Percentiles rank a stretch among this genome's conserved stretches.
Evolutionary conservation across 2,797 vertebrate species (phyloP).

Genomic region (Sarcoramphus papa): DNA sequence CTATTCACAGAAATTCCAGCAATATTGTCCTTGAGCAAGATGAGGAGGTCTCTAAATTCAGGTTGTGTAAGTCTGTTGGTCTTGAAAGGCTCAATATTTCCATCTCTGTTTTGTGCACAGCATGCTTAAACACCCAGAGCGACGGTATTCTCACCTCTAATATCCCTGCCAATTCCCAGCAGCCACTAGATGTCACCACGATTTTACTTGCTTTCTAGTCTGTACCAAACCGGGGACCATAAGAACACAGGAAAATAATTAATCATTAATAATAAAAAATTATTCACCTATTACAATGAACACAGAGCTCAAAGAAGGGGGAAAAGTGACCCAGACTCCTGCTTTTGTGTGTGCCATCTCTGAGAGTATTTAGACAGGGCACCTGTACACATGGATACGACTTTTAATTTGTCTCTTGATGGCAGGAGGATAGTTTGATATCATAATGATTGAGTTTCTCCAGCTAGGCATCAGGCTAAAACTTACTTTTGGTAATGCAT

Average conservation of each 20-base stretch:
- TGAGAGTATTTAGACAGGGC: background rate
- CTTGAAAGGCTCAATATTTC: background rate
- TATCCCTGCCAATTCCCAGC: background rate
- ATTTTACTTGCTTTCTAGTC: background rate
- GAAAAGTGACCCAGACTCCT: background rate
- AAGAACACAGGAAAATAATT: background rate
- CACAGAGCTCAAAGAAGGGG: background rate
- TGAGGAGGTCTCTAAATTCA: background rate
- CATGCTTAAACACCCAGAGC: background rate
- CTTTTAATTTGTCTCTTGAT: background rate
- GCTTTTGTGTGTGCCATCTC: background rate
- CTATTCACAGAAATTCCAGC: background rate
- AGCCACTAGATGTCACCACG: slow-evolving; percentile 62
- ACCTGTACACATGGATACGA: rapidly evolving
- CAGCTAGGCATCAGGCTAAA: background rate
- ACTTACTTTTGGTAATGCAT: background rate
- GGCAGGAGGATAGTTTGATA: background rate
- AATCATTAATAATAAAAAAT: background rate
- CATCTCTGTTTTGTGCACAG: background rate
- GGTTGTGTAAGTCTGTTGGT: background rate
- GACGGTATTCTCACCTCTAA: background rate
- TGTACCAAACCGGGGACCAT: rapidly evolving
- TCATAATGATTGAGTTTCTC: background rate
- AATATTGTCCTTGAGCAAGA: background rate
- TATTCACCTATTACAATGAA: background rate